Evolutionary conservation across 2,113 vertebrate genomes (phyloP).

Genomic region (Brachionichthys hirsutus): DNA sequence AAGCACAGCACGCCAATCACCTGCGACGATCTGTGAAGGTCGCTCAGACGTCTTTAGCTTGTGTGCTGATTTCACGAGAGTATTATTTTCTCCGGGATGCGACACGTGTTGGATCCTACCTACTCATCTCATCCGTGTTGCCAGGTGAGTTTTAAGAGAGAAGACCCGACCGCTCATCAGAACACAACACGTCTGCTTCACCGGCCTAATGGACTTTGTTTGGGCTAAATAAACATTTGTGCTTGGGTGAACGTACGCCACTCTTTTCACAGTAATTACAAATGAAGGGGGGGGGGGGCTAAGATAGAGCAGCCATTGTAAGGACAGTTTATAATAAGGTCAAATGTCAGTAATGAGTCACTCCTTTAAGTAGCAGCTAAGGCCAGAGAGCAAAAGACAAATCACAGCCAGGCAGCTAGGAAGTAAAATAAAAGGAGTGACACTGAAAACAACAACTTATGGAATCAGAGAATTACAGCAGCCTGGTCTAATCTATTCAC

Average conservation of each 20-base stretch:
- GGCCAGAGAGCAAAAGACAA: slow-evolving; percentile 24
- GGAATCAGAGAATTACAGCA: too few species aligned
- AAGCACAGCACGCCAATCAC: slow-evolving; percentile 10
- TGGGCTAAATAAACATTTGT: not conserved
- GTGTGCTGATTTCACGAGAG: slow-evolving; percentile 1
- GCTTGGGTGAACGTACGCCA: not conserved
- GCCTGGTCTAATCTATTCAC: too few species aligned
- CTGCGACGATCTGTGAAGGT: slow-evolving; percentile 15
- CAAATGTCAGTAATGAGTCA: slow-evolving; percentile 39
- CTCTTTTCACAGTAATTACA: slow-evolving; percentile 10
- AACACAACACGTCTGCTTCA: not conserved
- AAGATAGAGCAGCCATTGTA: not conserved
- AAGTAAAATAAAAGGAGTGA: too few species aligned
- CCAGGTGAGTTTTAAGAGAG: not conserved
- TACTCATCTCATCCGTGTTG: slow-evolving; percentile 5
- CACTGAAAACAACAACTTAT: too few species aligned
- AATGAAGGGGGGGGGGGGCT: not conserved
- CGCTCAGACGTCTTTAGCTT: slow-evolving; percentile 5
- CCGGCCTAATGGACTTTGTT: not conserved
- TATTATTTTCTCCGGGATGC: slow-evolving; percentile 12
- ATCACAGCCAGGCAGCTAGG: slow-evolving; percentile 4
- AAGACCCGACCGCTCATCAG: slow-evolving; percentile 8
- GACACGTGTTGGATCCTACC: not conserved
- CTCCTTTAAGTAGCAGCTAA: slow-evolving; percentile 8
- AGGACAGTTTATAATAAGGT: slow-evolving; percentile 38